Conservation (phyloP, 2,888 invertebrate genomes). For the Dendrolimus houi region DNA sequence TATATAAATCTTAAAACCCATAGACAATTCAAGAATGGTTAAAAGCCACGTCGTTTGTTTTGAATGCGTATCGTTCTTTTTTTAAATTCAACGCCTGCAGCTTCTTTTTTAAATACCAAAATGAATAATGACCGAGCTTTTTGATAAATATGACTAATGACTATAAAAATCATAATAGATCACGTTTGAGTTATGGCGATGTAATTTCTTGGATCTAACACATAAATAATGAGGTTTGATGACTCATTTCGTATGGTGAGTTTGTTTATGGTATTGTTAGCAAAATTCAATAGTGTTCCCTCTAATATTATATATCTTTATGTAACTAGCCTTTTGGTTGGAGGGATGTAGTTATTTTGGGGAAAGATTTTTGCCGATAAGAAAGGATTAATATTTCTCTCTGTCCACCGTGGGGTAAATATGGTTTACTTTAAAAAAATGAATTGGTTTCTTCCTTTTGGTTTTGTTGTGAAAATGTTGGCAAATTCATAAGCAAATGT, state of each 20-base stretch:
- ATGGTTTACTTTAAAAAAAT: too few relatives aligned
- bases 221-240: background rate
- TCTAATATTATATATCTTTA: too few relatives aligned
- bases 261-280: too few relatives aligned
- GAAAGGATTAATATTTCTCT: too few relatives aligned
- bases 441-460: too few relatives aligned
- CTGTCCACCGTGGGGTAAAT: too few relatives aligned
- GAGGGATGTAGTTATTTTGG: too few relatives aligned
- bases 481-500: too few relatives aligned
- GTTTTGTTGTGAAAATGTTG: too few relatives aligned
- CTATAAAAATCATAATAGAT: constrained; percentile 8
- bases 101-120: background rate
- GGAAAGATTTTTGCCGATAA: too few relatives aligned
- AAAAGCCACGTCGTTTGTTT: background rate
- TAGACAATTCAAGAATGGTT: background rate
- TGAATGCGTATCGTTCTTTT: background rate
- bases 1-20: background rate
- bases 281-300: too few relatives aligned
- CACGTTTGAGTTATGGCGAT: background rate
- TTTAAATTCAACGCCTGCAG: background rate
- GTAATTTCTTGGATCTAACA: background rate
- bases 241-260: background rate
- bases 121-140: constrained; percentile 3
- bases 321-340: too few relatives aligned
- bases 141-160: constrained; percentile 17